Conservation (phyloP, 1,140 invertebrate species). For the Drosophila funebris region DNA sequence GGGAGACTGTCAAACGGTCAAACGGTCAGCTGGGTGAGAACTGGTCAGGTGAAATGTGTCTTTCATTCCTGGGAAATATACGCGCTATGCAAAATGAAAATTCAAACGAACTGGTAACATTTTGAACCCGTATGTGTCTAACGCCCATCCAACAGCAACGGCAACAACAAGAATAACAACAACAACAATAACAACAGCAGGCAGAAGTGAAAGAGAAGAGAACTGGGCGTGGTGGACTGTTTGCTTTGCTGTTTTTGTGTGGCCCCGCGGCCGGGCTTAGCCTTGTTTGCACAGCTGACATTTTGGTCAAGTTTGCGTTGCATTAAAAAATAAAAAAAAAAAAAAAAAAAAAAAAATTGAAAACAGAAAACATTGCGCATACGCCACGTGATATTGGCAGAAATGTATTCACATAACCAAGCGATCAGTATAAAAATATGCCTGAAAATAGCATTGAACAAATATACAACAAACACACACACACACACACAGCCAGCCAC, state of each 20-base stretch:
- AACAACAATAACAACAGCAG: too few relatives aligned
- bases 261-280: slow-evolving; percentile 35
- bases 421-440: slow-evolving; percentile 46
- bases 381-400: slow-evolving; percentile 39
- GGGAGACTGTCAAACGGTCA: slow-evolving; percentile 32
- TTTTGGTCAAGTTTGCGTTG: slow-evolving; percentile 64
- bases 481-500: neutral
- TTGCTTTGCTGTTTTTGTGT: slow-evolving; percentile 15
- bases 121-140: slow-evolving; percentile 69
- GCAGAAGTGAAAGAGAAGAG: slow-evolving; percentile 2
- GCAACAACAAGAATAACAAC: too few relatives aligned
- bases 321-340: slow-evolving; percentile 11
- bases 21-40: slow-evolving; percentile 22
- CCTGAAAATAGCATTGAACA: slow-evolving; percentile 51
- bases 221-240: slow-evolving; percentile 10
- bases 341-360: neutral
- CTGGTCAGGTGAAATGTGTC: slow-evolving; percentile 37
- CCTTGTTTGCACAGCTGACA: slow-evolving; percentile 71
- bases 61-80: slow-evolving; percentile 8
- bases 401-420: slow-evolving; percentile 13
- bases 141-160: slow-evolving; percentile 9
- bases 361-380: slow-evolving; percentile 40
- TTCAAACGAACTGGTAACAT: slow-evolving; percentile 62
- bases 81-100: slow-evolving; percentile 65
- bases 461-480: slow-evolving; percentile 55